Base-by-base conservation (phyloP, 1,140 invertebrate genomes). In the Euura saliciscinereae region DNA sequence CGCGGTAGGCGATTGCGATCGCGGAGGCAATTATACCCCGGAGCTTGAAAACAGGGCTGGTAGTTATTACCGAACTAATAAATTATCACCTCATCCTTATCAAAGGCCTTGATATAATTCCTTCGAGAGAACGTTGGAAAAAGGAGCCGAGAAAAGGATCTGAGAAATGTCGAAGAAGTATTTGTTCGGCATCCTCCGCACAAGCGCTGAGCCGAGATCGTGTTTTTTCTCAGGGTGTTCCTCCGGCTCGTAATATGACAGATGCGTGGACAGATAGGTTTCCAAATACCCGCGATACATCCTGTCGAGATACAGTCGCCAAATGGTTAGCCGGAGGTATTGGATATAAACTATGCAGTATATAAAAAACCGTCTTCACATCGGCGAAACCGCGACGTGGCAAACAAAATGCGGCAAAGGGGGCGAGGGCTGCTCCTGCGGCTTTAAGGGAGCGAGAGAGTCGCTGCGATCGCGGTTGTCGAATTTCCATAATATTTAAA, bases 401-500 rank as follows among this genome's bases (percentile, higher is more conserved):
- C n/a, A n/a, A n/a, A n/a, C n/a, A n/a, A n/a, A n/a, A n/a, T n/a
- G n/a, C n/a, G n/a, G n/a, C n/a, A n/a, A n/a, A n/a, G n/a, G n/a
- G n/a, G n/a, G n/a, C n/a, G n/a, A n/a, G n/a, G n/a, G n/a, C n/a
- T n/a, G n/a, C n/a, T n/a, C n/a, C n/a, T n/a, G n/a, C n/a, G n/a
- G n/a, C n/a, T n/a, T n/a, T n/a, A n/a, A n/a, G n/a, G n/a, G n/a
- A n/a, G 13, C 68, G 7, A 51, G 51, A 64, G 51, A n/a, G 7
- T 64, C 7, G n/a, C 7, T n/a, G n/a, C 51, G n/a, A 42, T 28
- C 43, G 43, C 51, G 7, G 43, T 67, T n/a, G 43, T 42, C 70
- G 73, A 70, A 82, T 82, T 81, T 80, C 75, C 80, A 82, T 81
- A 80, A 81, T 81, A 82, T 82, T 81, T 75, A 78, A 82, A 80